Evolutionary conservation across 2,113 vertebrate species (phyloP).

Genomic region (Heterocephalus glaber): DNA sequence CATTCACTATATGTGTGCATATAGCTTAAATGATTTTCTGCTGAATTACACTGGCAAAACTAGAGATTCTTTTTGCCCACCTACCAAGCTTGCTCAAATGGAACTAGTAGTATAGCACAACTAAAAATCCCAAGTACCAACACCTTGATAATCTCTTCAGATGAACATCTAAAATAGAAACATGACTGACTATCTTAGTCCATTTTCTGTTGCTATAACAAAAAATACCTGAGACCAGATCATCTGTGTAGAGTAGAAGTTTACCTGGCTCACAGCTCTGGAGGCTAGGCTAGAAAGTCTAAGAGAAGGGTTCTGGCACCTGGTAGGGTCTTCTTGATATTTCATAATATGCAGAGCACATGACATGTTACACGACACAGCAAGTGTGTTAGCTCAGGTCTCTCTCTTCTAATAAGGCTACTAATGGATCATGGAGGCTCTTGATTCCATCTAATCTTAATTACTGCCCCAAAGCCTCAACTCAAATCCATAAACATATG

Average conservation of each 20-base stretch:
- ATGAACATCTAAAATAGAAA: not conserved
- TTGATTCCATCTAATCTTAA: not conserved
- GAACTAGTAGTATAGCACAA: not conserved
- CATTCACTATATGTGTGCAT: not conserved
- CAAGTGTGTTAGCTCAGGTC: not conserved
- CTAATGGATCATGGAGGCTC: not conserved
- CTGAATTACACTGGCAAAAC: not conserved
- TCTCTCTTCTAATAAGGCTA: not conserved
- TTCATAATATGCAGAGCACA: not conserved
- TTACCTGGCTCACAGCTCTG: not conserved
- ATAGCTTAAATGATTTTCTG: not conserved
- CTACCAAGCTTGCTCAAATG: not conserved
- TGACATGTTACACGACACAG: not conserved
- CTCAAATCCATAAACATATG: not conserved
- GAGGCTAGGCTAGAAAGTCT: not conserved
- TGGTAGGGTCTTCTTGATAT: not conserved
- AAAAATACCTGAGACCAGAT: not conserved
- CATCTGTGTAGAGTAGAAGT: not conserved
- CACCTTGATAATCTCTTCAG: not conserved
- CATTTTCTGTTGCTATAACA: not conserved
- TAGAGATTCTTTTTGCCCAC: not conserved
- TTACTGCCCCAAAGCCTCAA: not conserved
- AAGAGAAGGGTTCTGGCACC: not conserved
- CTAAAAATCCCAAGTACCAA: not conserved
- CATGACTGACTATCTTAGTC: not conserved